Base-by-base conservation (phyloP, 2,888 invertebrate genomes). In the Unio delphinus region DNA sequence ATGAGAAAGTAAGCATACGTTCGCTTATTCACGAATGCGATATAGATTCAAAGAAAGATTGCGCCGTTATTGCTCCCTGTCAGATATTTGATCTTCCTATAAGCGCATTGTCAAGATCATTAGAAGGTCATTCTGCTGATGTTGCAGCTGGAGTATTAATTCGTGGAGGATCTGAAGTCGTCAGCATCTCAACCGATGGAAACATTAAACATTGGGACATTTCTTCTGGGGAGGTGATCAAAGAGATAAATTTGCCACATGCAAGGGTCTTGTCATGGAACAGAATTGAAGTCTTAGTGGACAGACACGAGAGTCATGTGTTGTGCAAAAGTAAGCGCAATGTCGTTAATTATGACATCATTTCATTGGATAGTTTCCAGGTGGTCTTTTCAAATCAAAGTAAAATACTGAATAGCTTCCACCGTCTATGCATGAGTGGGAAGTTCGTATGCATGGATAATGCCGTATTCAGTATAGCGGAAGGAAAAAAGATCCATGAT, bases 391-490 rank as follows among this genome's bases (percentile, higher is more conserved):
- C 67, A 20, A 70, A 75, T 54, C 72, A 74, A 67, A 57, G 68
- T 58, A 45, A 68, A 15, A 34, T 72, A 15, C 55, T 62, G 18
- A 68, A 72, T 15, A 60, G 68, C 15, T 64, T 72, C 30, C 80
- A 80, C 64, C 70, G 63, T 26, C 68, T 74, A 15, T 56, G 68
- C 18, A 68, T 75, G 7, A 65, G 73, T 15, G 67, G 61, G 30
- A 68, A 75, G 26, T 67, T 72, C 56, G 60, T 73, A 17, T 73
- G 78, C 55, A 72, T 77, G 61, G 81, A 81, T 61, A 76, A 76
- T 62, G 76, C 71, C 20, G 68, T 81, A 18, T 76, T 68, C 67
- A 68, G 73, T 4, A 57, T 81, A 1, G 64, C 62, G 20, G 70
- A 58, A 30, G 77, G 80, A 20, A 76, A 75, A 57, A 75, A 74